Conservation (phyloP, 2,888 invertebrate species). For the Nebria salina region DNA sequence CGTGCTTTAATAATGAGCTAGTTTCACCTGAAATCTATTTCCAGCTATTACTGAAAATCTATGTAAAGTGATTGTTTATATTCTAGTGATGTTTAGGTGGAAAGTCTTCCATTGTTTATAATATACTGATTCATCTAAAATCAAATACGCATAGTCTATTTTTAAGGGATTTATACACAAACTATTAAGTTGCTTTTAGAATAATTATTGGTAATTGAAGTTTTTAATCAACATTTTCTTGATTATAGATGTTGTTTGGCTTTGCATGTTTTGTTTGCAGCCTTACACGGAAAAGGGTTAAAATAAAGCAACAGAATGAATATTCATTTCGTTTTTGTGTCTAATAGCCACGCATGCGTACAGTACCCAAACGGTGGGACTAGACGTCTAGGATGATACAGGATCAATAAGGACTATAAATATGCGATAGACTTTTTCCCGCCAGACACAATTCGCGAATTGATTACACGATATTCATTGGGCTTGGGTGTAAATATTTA, state of each 20-base stretch:
- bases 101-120: neutral
- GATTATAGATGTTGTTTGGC: neutral
- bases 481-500: too few species aligned
- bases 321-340: neutral
- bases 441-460: neutral
- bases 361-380: neutral
- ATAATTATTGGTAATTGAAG: too few species aligned
- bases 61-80: neutral
- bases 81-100: neutral
- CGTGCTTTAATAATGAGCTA: neutral
- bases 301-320: neutral
- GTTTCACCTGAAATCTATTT: neutral
- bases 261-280: neutral
- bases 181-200: too few species aligned
- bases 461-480: too few species aligned
- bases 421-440: neutral
- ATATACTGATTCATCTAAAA: neutral
- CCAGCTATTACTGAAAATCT: neutral
- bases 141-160: neutral
- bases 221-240: too few species aligned
- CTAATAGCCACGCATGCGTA: neutral
- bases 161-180: neutral
- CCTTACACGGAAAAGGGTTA: neutral
- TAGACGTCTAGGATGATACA: neutral
- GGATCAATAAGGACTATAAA: neutral